phyloP scores from a whole-genome alignment of 2,113 vertebrate species.

The Chloropsis cyanopogon region DNA sequence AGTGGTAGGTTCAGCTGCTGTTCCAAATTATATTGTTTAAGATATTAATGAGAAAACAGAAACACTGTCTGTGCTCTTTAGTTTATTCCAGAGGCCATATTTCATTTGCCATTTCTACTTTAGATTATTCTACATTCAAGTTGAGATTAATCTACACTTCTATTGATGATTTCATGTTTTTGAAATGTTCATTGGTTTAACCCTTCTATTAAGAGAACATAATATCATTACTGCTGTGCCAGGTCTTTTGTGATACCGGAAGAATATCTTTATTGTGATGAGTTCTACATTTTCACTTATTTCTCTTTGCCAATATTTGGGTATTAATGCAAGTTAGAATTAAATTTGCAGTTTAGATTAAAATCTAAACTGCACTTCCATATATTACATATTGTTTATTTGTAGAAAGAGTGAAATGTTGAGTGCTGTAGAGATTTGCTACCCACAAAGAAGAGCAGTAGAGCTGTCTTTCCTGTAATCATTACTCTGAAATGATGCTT shows the following conservation, averaged over 20 bases:
- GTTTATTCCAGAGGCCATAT: background rate
- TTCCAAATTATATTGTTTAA: background rate
- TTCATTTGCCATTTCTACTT: background rate
- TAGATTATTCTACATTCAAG: background rate
- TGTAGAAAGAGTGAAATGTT: background rate
- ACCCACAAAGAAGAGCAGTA: background rate
- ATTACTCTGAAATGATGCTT: background rate
- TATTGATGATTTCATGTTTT: background rate
- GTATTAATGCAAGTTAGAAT: background rate
- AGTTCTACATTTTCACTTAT: background rate
- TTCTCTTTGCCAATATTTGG: background rate
- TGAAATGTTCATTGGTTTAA: background rate
- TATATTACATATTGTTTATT: background rate
- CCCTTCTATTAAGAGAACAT: background rate
- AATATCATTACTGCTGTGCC: background rate
- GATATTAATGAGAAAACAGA: constrained; percentile 37
- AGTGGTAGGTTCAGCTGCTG: background rate
- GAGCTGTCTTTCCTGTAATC: background rate
- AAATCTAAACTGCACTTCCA: background rate
- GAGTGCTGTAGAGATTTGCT: background rate
- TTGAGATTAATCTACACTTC: background rate
- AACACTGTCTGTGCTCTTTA: background rate
- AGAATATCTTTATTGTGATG: background rate
- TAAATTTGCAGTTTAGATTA: background rate
- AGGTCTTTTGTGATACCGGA: background rate